Evolutionary conservation across 2,888 invertebrate species (phyloP).

Genomic region (Aphodius sticticus): DNA sequence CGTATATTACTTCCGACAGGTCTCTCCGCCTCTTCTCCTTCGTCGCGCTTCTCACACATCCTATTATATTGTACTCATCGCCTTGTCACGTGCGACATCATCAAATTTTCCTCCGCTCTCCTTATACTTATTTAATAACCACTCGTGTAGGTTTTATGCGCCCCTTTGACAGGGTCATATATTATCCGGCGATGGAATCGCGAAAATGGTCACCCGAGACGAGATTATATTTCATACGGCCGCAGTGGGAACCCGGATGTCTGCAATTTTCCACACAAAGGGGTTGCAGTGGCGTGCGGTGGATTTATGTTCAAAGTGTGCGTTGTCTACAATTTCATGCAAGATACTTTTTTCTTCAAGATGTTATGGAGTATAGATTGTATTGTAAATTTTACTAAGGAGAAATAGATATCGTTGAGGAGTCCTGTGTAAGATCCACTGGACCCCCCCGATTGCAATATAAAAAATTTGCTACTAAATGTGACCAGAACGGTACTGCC

Average conservation of each 20-base stretch:
- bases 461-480: too few species aligned
- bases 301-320: too few species aligned
- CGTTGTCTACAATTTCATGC: too few species aligned
- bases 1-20: conserved; percentile 4
- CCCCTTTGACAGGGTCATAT: background rate
- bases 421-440: too few species aligned
- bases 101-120: background rate
- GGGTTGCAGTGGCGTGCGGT: too few species aligned
- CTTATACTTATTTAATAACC: conserved; percentile 4
- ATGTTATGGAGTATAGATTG: too few species aligned
- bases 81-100: background rate
- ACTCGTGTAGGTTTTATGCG: background rate
- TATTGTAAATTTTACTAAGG: too few species aligned
- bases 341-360: too few species aligned
- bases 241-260: background rate
- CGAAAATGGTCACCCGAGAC: background rate
- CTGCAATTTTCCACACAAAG: background rate
- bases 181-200: conserved; percentile 4
- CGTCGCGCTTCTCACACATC: background rate
- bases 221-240: background rate
- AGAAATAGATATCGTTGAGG: too few species aligned
- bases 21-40: background rate
- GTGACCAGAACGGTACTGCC: too few species aligned
- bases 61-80: background rate
- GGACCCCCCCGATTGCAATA: too few species aligned